Base-by-base conservation (phyloP, 2,113 vertebrate species). In the Bubalus kerabau region DNA sequence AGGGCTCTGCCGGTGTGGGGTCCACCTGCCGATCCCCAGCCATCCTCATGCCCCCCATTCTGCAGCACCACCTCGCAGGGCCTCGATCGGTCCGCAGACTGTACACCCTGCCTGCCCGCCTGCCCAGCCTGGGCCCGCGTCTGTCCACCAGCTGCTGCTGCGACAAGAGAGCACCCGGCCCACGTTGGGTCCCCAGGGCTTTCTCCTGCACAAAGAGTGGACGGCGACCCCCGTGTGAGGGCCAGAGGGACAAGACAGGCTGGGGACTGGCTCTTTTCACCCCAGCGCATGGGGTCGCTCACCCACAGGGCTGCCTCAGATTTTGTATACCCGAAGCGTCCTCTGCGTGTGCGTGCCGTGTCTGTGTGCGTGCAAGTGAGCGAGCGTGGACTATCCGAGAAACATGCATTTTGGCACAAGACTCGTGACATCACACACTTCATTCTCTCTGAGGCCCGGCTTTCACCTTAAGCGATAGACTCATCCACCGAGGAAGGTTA, bases 321-420 rank as follows among this genome's bases (percentile, higher is more conserved):
- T 99, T 99, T 99, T 99, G 95, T 99, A 98, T 98, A 98, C 98
- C 98, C 48, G 3, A 96, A 97, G 96, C 86, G 19, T 97, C 96
- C 91, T 87, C 92, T 92, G 59, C 7, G 87, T 96, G 85, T 95
- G 92, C 0, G 95, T 95, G 94, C 92, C 93, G 90, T 97, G 94
- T 97, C 96, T n/a, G 90, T 98, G 87, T 98, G 94, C 4, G 92
- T 98, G 97, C 57, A 93, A 96, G 86, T 54, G 93, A 96, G 88
- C 90, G 89, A 96, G 95, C 97, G 98, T 98, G 98, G 98, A 92
- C 98, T 98, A 96, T 98, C 98, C 93, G 94, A 98, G 97, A 98
- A 99, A 98, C 98, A 98, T 98, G 98, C 97, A 98, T 99, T 99
- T 99, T 99, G 99, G 99, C 99, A 99, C 98, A 97, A 97, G 98